Evolutionary conservation across 2,113 vertebrate species (phyloP).

Genomic region (Fulica atra): DNA sequence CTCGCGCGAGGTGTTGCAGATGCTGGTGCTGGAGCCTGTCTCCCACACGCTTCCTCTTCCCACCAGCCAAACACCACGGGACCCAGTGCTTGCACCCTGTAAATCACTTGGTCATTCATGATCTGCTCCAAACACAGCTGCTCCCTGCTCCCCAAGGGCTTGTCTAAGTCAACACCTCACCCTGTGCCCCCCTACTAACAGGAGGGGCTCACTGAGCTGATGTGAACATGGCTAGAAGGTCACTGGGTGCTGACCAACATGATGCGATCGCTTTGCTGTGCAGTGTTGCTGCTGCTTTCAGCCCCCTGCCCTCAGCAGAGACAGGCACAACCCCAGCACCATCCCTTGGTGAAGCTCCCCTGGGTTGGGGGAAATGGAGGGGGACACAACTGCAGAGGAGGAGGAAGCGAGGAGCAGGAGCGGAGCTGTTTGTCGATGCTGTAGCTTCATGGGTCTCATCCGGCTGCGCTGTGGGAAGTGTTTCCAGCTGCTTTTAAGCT

Average conservation of each 20-base stretch:
- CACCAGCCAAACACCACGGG: background rate
- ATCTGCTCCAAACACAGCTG: background rate
- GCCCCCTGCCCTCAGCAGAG: background rate
- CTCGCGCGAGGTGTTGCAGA: background rate
- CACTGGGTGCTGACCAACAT: rapidly evolving
- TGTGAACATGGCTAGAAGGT: rapidly evolving
- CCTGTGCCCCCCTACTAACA: background rate
- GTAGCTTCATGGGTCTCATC: background rate
- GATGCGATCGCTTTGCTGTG: background rate
- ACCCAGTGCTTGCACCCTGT: background rate
- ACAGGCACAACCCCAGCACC: background rate
- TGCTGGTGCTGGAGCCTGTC: background rate
- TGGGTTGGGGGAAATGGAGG: background rate
- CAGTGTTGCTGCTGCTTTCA: background rate
- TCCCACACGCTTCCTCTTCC: conserved; percentile 21
- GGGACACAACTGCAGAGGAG: background rate
- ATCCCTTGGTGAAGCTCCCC: background rate
- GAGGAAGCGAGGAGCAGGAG: background rate
- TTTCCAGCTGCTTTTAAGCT: conserved; percentile 46
- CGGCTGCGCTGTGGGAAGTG: background rate
- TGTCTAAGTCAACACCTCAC: background rate
- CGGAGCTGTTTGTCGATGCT: rapidly evolving
- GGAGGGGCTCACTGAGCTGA: background rate
- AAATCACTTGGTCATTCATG: background rate
- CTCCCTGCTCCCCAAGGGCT: too few species aligned